Evolutionary conservation across 2,113 vertebrate genomes (phyloP).

Genomic region (Eonycteris spelaea): DNA sequence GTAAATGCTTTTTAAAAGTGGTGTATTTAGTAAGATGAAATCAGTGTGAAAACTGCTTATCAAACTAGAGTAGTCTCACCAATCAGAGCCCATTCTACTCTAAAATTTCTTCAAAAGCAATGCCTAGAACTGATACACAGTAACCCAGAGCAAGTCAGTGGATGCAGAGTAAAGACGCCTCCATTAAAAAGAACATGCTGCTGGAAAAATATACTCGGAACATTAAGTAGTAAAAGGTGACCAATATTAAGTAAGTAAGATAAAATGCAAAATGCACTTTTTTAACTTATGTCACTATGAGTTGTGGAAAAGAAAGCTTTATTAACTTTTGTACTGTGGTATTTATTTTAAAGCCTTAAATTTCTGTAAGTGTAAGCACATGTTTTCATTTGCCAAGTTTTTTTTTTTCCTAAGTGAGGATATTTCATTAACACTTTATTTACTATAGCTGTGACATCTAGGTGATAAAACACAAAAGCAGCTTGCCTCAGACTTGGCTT

Average conservation of each 20-base stretch:
- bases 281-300: not conserved
- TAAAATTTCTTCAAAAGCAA: not conserved
- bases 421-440: conserved; percentile 77
- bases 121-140: not conserved
- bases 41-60: not conserved
- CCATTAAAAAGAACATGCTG: not conserved
- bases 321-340: not conserved
- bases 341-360: not conserved
- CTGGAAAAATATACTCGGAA: not conserved
- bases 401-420: conserved; percentile 11
- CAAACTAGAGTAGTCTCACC: not conserved
- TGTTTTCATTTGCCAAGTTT: conserved; percentile 35
- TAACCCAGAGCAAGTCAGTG: not conserved
- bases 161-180: not conserved
- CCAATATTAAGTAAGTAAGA: not conserved
- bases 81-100: not conserved
- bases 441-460: conserved; percentile 79
- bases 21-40: not conserved
- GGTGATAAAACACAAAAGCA: conserved; percentile 86
- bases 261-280: not conserved
- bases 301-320: not conserved
- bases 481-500: conserved; percentile 86
- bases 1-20: not conserved
- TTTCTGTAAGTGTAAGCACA: not conserved
- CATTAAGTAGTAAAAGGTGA: not conserved